Base-by-base conservation (phyloP, 2,888 invertebrate species). In the Cremastobaeus sp. region DNA sequence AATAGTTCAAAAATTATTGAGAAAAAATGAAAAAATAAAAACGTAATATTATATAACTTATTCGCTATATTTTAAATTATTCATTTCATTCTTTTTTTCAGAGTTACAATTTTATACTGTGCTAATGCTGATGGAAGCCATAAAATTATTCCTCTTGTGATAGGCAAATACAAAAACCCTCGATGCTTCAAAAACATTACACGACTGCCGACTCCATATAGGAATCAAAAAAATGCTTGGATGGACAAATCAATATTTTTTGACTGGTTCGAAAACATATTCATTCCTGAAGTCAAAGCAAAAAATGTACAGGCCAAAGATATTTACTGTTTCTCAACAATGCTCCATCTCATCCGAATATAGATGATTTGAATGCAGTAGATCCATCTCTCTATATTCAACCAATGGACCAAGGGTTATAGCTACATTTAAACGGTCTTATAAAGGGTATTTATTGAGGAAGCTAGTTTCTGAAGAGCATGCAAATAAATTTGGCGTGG, bases 241-340 rank as follows among this genome's bases (percentile, higher is more conserved):
- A 45, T 59, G 47, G 15, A 43, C 21, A 20, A 55, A 20, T 11
- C 20, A 9, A 18, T 57, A 11, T 59, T 47, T 25, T 15, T 59
- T 3, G 43, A 59, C n/a, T 57, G 43, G 43, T 57, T 25, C 8
- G 1, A 21, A 14, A 47, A 47, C 35, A 45, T 59, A 4, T 59
- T 59, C 8, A 30, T 59, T 12, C 45, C 45, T 6, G 59, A 35
- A 32, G 20, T 20, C 12, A 59, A 57, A 21, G 17, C 14, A 32
- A 21, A 21, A 39, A 25, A 21, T 9, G 21, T 3, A n/a, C 3
- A 32, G 1, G n/a, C n/a, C n/a, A 57, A 15, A 57, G 45, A 20
- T 14, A n/a, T 30, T 25, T 59, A 12, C 45, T 57, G 25, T 6
- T 57, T n/a, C 32, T 60, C 11, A 48, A 60, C 25, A 48, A 60